phyloP scores from a whole-genome alignment of 2,797 vertebrate genomes.

The Meda fulgida region DNA sequence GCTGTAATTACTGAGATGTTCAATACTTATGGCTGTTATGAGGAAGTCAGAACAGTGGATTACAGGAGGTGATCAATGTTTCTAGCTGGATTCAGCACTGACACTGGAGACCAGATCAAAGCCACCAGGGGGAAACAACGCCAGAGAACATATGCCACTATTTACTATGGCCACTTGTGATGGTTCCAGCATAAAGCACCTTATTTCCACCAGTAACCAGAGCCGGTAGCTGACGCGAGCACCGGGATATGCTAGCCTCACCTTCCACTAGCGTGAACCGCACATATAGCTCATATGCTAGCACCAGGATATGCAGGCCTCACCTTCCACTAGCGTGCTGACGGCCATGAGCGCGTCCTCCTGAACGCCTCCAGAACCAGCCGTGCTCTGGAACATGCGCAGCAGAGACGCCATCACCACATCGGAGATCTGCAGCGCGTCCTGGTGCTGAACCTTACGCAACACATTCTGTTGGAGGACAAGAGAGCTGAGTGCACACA shows the following conservation, averaged over 20 bases:
- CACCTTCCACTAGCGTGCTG: conserved; percentile 96
- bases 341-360: conserved; percentile 98
- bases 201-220: neutral
- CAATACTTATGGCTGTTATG: neutral
- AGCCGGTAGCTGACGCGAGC: no score
- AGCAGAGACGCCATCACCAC: conserved; percentile 97
- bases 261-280: no score
- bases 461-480: conserved; percentile 85
- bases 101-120: neutral
- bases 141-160: neutral
- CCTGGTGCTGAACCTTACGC: conserved; percentile 95
- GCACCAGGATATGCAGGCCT: no score
- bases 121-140: neutral
- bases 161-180: neutral
- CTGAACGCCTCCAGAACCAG: conserved; percentile 92
- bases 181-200: neutral
- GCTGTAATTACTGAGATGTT: neutral
- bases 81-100: no score
- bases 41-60: no score
- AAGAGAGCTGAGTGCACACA: neutral
- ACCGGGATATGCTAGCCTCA: no score
- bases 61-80: neutral
- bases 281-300: no score
- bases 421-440: conserved; percentile 96
- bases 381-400: conserved; percentile 97